Base-by-base conservation (phyloP, 2,888 invertebrate species). In the Dynastes tityus region DNA sequence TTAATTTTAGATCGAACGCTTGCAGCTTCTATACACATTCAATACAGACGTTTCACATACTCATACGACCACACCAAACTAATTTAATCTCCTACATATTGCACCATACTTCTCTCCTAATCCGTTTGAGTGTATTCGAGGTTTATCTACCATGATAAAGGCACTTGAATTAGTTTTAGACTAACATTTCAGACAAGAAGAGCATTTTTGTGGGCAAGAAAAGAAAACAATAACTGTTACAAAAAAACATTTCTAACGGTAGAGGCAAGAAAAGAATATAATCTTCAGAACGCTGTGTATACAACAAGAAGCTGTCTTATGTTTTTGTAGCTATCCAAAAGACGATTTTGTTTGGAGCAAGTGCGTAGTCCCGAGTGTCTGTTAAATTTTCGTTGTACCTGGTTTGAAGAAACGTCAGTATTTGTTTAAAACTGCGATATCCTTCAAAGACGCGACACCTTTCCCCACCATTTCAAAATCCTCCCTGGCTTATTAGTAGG, bases 361-460 rank as follows among this genome's bases (percentile, higher is more conserved):
- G 61, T 74, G 63, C 45, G 55, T 58, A n/a, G 45, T 13, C 37
- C 40, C 58, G 76, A 68, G 58, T 45, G 76, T 67, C 76, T 76
- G 76, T 76, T 76, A 65, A 76, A 76, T 76, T 68, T 76, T 76
- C 68, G 67, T 76, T 65, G 76, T 68, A 76, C 64, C 67, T 65
- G 68, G 27, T 55, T 37, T 27, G 68, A 76, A 61, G 45, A 53
- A 65, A 32, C 49, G 29, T 67, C 58, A 45, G 65, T 64, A 76
- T 67, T 67, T 76, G 76, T 76, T 65, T 76, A 76, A 58, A 76
- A 67, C 76, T 76, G 67, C 76, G 67, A 76, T 67, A 76, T 76
- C 67, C 68, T 67, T 76, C 51, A 64, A 22, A 16, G 55, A 32
- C 51, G 37, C 61, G 73, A 61, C 61, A 74, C 61, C 73, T 58